Base-by-base conservation (phyloP, 2,888 invertebrate species). In the Anoplius nigerrimus region DNA sequence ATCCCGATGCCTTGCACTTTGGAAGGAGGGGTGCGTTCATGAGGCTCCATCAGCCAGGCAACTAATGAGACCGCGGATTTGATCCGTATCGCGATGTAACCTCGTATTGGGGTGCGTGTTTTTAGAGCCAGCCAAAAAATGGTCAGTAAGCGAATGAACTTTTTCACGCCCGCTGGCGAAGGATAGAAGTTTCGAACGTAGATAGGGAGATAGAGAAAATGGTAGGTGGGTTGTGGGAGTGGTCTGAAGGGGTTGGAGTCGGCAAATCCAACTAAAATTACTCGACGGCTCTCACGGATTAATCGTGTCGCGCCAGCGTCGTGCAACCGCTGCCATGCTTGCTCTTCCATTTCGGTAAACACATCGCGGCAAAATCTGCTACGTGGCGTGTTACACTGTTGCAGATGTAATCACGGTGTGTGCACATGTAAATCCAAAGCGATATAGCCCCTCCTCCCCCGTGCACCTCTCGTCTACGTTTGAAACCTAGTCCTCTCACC, bases 341-440 rank as follows among this genome's bases (percentile, higher is more conserved):
- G 66, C 71, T 78, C 75, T 78, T 78, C 78, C 78, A 75, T 75
- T 61, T 56, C 63, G 77, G 51, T 69, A 65, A 72, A 78, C 75
- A 63, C 66, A 71, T 71, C 66, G 59, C 67, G 57, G 42, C 42
- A 22, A 73, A 78, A 78, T 76, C 68, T 69, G 73, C 55, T 46
- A 34, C 69, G 68, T 27, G 58, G 64, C 70, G 58, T 60, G 68
- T 68, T 70, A 57, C 64, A 51, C 18, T 42, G 62, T 66, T 65
- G 65, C 62, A 66, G 46, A 58, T 65, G 66, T 69, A 72, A 71
- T 75, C 78, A 65, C 65, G 60, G 48, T 53, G 74, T 27, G 71
- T 46, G 75, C 66, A 65, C 69, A 67, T 65, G 70, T 71, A 69
- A 76, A 76, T 74, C 57, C 62, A 34, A 65, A 75, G 67, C 64